These are phyloP conservation scores for Dione vanillae DNA, from an alignment of 2,888 invertebrate genomes.

Conservation along the genomic window DNA sequence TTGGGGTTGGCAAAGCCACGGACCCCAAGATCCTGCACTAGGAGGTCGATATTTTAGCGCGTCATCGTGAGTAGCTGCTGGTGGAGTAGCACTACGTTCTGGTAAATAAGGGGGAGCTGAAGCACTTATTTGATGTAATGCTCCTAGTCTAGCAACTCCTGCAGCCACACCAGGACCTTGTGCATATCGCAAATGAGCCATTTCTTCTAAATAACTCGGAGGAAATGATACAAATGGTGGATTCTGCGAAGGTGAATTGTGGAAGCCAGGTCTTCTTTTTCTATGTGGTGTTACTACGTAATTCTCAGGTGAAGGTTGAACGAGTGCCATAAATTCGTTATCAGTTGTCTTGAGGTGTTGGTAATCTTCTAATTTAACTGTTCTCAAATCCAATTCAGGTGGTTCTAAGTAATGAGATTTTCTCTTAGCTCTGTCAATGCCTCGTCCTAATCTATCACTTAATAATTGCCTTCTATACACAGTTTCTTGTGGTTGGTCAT, in stretches of 20 bases:
- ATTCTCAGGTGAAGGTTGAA: conserved; percentile 90
- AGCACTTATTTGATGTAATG: conserved; percentile 86
- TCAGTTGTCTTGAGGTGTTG: conserved; percentile 88
- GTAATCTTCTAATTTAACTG: conserved; percentile 87
- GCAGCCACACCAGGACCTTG: conserved; percentile 85
- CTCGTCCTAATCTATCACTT: conserved; percentile 85
- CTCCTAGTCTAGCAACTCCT: conserved; percentile 79
- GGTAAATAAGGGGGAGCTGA: conserved; percentile 90
- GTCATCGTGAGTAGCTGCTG: conserved; percentile 83
- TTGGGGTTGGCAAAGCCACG: conserved; percentile 87
- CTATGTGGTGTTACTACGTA: conserved; percentile 95
- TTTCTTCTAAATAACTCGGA: conserved; percentile 89
- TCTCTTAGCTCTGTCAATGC: conserved; percentile 86
- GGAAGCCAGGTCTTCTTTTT: conserved; percentile 93
- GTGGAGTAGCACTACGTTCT: conserved; percentile 86
- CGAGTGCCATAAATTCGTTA: conserved; percentile 87
- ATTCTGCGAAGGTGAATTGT: conserved; percentile 94
- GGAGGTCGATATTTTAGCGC: conserved; percentile 87
- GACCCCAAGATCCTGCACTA: conserved; percentile 89
- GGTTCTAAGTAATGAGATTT: conserved; percentile 87
- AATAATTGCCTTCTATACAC: conserved; percentile 85
- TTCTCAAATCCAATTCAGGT: conserved; percentile 87
- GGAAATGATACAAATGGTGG: conserved; percentile 94
- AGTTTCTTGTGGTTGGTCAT: conserved; percentile 80
- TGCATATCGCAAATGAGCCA: conserved; percentile 86